Percentiles rank a stretch among this genome's conserved stretches.
Conservation (phyloP, 2,888 invertebrate genomes). For the Ceraclea dissimilis region DNA sequence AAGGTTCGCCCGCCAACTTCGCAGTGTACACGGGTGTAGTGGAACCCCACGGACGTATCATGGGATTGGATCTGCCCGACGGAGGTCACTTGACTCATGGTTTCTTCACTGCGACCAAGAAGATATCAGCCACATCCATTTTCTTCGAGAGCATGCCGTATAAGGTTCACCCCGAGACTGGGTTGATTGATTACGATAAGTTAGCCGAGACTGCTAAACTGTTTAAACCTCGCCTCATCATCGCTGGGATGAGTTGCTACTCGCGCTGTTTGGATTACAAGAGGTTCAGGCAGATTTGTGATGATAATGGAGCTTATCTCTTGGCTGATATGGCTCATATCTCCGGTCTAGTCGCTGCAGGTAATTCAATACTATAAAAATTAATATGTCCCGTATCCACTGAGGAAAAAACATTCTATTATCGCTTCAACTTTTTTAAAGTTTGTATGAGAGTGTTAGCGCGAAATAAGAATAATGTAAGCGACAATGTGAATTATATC, state of each 20-base stretch:
- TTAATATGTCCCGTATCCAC: not conserved
- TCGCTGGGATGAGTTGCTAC: constrained; percentile 93
- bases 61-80: constrained; percentile 94
- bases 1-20: constrained; percentile 89
- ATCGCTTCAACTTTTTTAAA: too few species aligned
- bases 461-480: too few species aligned
- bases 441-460: too few species aligned
- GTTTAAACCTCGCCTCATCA: constrained; percentile 87
- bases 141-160: constrained; percentile 99
- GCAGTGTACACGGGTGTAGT: constrained; percentile 89
- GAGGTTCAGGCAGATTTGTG: constrained; percentile 74
- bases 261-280: constrained; percentile 88
- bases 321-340: constrained; percentile 97
- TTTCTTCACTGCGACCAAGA: constrained; percentile 83
- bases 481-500: too few species aligned
- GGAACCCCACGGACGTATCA: constrained; percentile 91
- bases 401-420: too few species aligned
- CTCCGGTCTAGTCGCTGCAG: constrained; percentile 85
- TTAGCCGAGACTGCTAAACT: constrained; percentile 72
- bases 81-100: constrained; percentile 94
- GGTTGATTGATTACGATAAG: constrained; percentile 88
- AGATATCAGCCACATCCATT: constrained; percentile 93
- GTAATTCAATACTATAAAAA: constrained; percentile 32
- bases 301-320: constrained; percentile 77
- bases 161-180: constrained; percentile 70